These are phyloP conservation scores for Leuciscus idus DNA, from an alignment of 2,113 vertebrate genomes.

Conservation along the genomic window DNA sequence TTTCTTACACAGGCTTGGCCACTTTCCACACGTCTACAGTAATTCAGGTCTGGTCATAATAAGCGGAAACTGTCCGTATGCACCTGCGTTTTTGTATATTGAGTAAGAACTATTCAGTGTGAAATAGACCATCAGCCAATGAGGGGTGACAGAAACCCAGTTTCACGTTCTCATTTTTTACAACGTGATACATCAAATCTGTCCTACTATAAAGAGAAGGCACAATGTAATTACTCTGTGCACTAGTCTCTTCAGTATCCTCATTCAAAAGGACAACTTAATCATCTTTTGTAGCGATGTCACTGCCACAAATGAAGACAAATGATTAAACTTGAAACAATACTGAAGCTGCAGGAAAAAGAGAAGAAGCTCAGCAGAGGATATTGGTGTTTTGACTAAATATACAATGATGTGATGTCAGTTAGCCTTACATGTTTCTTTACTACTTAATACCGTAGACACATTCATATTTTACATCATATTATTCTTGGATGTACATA, in stretches of 20 bases:
- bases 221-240: constrained; percentile 51
- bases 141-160: constrained; percentile 47
- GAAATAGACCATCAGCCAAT: constrained; percentile 44
- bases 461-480: neutral
- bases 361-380: neutral
- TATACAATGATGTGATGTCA: constrained; percentile 17
- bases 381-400: constrained; percentile 31
- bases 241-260: constrained; percentile 40
- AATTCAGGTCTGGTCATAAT: constrained; percentile 10
- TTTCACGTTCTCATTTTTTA: constrained; percentile 18
- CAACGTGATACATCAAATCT: constrained; percentile 53
- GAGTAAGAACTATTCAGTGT: constrained; percentile 26
- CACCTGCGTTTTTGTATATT: constrained; percentile 30
- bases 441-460: constrained; percentile 11
- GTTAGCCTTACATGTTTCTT: neutral
- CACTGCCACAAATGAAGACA: constrained; percentile 50
- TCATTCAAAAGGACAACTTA: constrained; percentile 55
- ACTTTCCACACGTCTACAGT: neutral
- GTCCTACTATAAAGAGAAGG: constrained; percentile 42
- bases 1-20: neutral
- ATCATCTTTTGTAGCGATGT: constrained; percentile 57
- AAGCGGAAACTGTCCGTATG: neutral
- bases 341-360: neutral
- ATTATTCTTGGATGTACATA: neutral
- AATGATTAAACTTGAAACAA: constrained; percentile 42